These are phyloP conservation scores for Drosophila baimaii DNA, from an alignment of 1,140 invertebrate genomes.

Conservation along the genomic window DNA sequence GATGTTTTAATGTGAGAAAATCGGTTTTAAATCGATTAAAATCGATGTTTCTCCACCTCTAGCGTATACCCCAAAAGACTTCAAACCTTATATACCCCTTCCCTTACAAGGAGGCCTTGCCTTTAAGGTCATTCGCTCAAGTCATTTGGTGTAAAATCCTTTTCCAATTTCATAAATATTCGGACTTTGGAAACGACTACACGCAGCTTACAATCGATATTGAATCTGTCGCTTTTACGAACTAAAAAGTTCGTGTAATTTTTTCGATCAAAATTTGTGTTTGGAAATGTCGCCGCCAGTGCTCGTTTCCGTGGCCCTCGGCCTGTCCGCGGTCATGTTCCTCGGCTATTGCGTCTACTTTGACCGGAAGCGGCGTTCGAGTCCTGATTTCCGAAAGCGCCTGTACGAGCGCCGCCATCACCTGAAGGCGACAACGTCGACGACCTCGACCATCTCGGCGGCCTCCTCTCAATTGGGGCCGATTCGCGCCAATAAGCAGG, in stretches of 20 bases:
- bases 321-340: not conserved
- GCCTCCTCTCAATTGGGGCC: not conserved
- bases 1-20: too few relatives aligned
- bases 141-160: too few relatives aligned
- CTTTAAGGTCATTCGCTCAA: not conserved
- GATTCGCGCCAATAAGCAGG: not conserved
- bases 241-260: not conserved
- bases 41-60: too few relatives aligned
- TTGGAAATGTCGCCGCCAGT: not conserved
- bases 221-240: not conserved
- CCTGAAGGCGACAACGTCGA: not conserved
- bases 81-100: too few relatives aligned
- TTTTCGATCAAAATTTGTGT: not conserved
- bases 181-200: not conserved
- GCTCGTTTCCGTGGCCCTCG: not conserved
- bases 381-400: slow-evolving; percentile 16
- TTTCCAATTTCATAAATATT: not conserved
- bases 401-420: slow-evolving; percentile 11
- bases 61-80: too few relatives aligned
- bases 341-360: slow-evolving; percentile 17
- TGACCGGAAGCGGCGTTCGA: slow-evolving; percentile 13
- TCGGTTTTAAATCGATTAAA: too few relatives aligned
- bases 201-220: not conserved
- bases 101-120: not conserved
- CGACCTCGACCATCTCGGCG: not conserved